Evolutionary conservation across 2,888 invertebrate genomes (phyloP).

Genomic region (Nemurella pictetii): DNA sequence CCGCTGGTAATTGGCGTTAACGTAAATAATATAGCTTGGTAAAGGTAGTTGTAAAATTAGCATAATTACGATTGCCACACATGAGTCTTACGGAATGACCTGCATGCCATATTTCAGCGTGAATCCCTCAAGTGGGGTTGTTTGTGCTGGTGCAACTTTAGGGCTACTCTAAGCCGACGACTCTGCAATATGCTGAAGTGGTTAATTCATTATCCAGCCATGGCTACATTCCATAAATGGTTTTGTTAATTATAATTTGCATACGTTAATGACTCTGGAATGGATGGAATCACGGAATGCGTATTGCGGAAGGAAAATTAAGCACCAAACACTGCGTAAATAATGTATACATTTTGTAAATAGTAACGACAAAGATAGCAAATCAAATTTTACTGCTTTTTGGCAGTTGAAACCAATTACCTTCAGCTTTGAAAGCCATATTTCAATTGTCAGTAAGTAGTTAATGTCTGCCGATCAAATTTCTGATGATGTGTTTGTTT

Average conservation of each 20-base stretch:
- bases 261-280: conserved; percentile 19
- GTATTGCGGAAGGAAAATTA: neutral
- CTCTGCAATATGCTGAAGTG: conserved; percentile 12
- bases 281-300: neutral
- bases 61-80: neutral
- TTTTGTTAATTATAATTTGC: conserved; percentile 21
- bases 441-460: neutral
- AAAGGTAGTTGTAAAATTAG: neutral
- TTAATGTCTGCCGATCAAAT: neutral
- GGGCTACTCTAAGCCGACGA: neutral
- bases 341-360: neutral
- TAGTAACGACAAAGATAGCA: neutral
- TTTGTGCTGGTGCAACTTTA: neutral
- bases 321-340: neutral
- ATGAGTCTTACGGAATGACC: neutral
- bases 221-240: conserved; percentile 5
- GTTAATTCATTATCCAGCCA: conserved; percentile 9
- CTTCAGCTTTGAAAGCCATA: neutral
- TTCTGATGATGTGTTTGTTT: neutral
- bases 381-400: neutral
- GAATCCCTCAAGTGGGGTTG: neutral
- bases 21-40: neutral
- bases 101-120: neutral
- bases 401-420: neutral
- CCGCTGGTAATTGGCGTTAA: no score